Base-by-base conservation (phyloP, 2,113 vertebrate species). In the Acanthochromis polyacanthus region DNA sequence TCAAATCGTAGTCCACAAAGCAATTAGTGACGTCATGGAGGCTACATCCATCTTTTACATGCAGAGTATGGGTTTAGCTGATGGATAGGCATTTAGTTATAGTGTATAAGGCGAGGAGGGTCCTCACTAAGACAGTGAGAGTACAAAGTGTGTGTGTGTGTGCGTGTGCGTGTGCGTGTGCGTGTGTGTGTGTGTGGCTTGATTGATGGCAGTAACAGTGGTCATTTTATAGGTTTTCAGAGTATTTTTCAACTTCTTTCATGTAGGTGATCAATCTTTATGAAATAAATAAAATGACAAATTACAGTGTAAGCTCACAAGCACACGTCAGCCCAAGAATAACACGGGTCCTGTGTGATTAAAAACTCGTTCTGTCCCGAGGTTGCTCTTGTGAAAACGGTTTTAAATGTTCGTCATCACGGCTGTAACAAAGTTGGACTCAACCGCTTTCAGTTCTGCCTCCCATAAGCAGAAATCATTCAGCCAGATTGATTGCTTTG, bases 401-500 rank as follows among this genome's bases (percentile, higher is more conserved):
- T 68, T 85, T 80, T 62, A 78, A 80, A 83, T 75, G 45, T 62
- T 82, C 43, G n/a, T 70, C 57, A 67, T 80, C 55, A 40, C 50
- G 61, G 64, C 40, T 60, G 40, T 77, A 75, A 72, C 58, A 56
- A 36, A 61, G n/a, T 71, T 60, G 60, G 23, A 72, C 25, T 73
- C 53, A 43, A 23, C 10, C 15, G 22, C 64, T 58, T 78, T 79
- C 63, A 55, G 38, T 55, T 61, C 40, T 71, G 10, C 58, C 78
- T 63, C 43, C 46, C 43, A 66, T 85, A 64, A 76, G 25, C 36
- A 55, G 64, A 75, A 68, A 66, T 71, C 69, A 75, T 71, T 79
- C 63, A 53, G 7, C 66, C 66, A 67, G 83, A 84, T 62, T 71
- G 62, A 82, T 66, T 83, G 62, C 78, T 85, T 81, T 85, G 62